Evolutionary conservation across 2,888 invertebrate species (phyloP), one percentile per base, ranked within the genome.

Genomic region (Cryptosula pallasiana): DNA sequence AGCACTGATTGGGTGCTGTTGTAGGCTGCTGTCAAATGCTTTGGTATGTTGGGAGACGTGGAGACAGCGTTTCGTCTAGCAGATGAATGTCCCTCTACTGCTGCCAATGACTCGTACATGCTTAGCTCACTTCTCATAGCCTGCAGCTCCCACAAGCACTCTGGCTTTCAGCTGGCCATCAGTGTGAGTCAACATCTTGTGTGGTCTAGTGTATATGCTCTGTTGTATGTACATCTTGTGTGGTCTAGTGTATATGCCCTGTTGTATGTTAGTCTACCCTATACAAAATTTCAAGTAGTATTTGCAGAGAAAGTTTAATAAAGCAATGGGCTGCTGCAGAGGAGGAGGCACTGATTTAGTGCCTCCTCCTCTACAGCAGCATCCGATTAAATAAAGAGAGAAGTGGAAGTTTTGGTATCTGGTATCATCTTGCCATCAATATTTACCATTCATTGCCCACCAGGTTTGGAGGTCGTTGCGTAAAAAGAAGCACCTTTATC

Each of bases 151-250:
- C 63, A 63, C n/a, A 63, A 63, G 32, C 16, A 27, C 3, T 27
- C 63, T 63, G 63, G 63, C 9, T 63, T 63, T 32, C 63, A 63
- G 63, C 27, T 63, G 9, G 63, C 63, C 32, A 27, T 63, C 32
- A n/a, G 63, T 13, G 63, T 63, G 9, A 63, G 63, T 63, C 45
- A 45, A 13, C 20, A 45, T 45, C 20, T 45, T 45, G 5, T 45
- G 45, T 45, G 45, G 45, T 13, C 5, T 13, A 45, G 9, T 13
- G 5, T 13, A 45, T 45, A 45, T 45, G 5, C 20, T 45, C 5
- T 13, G 45, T 20, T 45, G 20, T 20, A 13, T 13, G 45, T 45
- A 20, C 9, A 13, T 45, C 45, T 20, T 45, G 45, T 45, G 45
- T 20, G 45, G 45, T 45, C n/a, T n/a, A n/a, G n/a, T n/a, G n/a